Conservation (phyloP, 2,113 vertebrate genomes). For the Chlorocebus sabaeus region DNA sequence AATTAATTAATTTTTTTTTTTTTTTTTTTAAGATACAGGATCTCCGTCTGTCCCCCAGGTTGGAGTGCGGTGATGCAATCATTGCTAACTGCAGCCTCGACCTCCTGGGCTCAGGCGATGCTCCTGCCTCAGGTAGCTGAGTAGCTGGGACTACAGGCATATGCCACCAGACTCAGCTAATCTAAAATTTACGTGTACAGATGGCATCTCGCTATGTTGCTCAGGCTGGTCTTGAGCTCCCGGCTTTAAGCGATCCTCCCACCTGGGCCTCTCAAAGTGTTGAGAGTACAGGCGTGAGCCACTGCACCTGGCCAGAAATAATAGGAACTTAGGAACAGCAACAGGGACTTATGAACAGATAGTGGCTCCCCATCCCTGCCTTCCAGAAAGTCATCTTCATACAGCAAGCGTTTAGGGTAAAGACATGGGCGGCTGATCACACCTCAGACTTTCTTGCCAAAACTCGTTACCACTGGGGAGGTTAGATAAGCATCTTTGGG, state of each 20-base stretch:
- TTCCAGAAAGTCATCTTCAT: no score
- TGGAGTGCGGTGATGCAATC: not conserved
- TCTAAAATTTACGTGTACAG: not conserved
- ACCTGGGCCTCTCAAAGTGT: no score
- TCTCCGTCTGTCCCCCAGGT: not conserved
- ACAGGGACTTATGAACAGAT: no score
- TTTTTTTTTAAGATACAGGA: not conserved
- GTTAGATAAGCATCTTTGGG: no score
- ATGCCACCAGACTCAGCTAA: not conserved
- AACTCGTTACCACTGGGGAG: no score
- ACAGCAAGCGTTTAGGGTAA: no score
- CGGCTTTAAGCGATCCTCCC: not conserved
- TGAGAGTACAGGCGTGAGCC: no score
- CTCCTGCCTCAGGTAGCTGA: not conserved
- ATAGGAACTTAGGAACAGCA: no score
- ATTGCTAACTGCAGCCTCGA: not conserved
- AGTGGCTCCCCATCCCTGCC: no score
- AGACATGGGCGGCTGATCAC: no score
- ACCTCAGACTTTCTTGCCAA: no score
- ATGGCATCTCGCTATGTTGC: not conserved
- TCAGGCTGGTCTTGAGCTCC: not conserved
- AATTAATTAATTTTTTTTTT: not conserved
- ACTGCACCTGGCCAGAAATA: no score
- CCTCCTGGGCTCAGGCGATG: not conserved
- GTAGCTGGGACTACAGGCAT: not conserved